Evolutionary conservation across 2,113 vertebrate genomes (phyloP).

Genomic region (Carassius gibelio): DNA sequence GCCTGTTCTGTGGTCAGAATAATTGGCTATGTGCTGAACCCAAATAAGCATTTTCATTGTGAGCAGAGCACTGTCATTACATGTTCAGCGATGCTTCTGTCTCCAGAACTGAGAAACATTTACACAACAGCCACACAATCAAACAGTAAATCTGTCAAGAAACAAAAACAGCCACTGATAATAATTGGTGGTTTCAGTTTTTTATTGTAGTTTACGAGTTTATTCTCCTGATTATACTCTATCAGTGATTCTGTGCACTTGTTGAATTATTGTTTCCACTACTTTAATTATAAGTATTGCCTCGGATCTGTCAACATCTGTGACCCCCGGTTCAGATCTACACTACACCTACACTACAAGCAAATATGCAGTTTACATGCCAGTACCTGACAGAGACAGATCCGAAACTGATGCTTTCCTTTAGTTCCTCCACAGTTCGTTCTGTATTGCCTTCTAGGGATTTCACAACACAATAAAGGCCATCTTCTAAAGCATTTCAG

Average conservation of each 20-base stretch:
- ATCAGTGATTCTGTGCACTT: not conserved
- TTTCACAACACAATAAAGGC: not conserved
- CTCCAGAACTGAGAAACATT: not conserved
- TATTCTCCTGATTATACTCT: not conserved
- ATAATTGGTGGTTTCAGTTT: not conserved
- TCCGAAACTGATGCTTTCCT: not conserved
- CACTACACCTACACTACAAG: not conserved
- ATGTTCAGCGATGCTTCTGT: too few species aligned
- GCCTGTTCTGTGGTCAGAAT: not conserved
- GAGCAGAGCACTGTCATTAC: not conserved
- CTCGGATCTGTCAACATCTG: slow-evolving; percentile 1
- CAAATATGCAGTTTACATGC: not conserved
- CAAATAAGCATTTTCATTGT: not conserved
- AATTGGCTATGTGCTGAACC: not conserved
- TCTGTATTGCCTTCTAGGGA: not conserved
- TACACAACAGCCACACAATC: not conserved
- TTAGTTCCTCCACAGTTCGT: not conserved
- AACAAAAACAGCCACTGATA: not conserved
- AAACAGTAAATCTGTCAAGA: not conserved
- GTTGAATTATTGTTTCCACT: not conserved
- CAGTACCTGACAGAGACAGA: slow-evolving; percentile 13
- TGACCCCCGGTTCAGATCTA: not conserved
- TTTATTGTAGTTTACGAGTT: not conserved
- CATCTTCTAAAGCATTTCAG: slow-evolving; percentile 1
- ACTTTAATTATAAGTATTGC: not conserved